These are phyloP conservation scores for Pteronotus mesoamericanus DNA, from an alignment of 2,797 vertebrate species.

Conservation along the genomic window DNA sequence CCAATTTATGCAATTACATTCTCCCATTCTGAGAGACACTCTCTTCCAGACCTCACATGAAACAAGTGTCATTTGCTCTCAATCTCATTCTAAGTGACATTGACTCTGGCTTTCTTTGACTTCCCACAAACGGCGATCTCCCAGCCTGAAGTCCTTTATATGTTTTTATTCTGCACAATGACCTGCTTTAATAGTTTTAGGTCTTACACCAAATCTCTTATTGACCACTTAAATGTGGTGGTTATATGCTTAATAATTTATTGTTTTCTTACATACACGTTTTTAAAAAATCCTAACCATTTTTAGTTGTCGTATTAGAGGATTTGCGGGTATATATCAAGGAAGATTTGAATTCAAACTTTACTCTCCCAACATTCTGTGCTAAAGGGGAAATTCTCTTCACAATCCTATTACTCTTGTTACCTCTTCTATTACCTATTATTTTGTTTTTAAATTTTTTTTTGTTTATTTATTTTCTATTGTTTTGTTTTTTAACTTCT, in stretches of 20 bases:
- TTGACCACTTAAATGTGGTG: neutral
- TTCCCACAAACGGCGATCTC: neutral
- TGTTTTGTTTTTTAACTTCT: neutral
- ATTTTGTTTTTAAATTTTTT: neutral
- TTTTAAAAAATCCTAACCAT: neutral
- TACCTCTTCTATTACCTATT: neutral
- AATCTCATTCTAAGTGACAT: neutral
- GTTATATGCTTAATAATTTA: neutral
- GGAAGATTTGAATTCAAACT: neutral
- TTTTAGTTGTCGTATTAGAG: neutral
- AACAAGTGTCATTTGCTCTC: neutral
- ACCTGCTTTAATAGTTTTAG: neutral
- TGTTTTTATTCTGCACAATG: neutral
- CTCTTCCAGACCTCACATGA: no score
- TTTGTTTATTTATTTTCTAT: neutral
- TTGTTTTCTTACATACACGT: neutral
- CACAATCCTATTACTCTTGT: neutral
- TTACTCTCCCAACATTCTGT: neutral
- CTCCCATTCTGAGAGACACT: neutral
- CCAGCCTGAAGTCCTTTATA: neutral
- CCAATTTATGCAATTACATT: neutral
- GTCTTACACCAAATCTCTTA: neutral
- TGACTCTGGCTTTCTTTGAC: neutral
- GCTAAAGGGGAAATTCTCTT: neutral
- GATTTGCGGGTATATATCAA: neutral